Evolutionary conservation across 2,113 vertebrate species (phyloP), one percentile per base, ranked within the genome.

Genomic region (Gorilla gorilla): DNA sequence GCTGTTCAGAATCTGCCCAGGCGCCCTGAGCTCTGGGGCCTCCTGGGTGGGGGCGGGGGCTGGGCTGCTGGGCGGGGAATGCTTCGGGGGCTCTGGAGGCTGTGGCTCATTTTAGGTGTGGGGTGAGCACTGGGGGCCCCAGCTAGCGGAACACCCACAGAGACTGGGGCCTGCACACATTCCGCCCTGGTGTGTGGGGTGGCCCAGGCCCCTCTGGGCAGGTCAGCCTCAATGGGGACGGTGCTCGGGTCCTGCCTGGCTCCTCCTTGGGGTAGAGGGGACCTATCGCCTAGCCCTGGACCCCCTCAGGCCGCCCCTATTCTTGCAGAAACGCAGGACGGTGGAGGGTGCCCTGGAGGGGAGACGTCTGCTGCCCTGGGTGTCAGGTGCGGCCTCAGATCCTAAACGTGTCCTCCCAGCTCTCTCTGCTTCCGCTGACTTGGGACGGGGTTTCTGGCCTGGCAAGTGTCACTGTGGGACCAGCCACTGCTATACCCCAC

Each of bases 401-500:
- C 12, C 27, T 30, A 3, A 2, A 9, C 0, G 9, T 4, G 18
- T 22, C 8, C n/a, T 70, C 35, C 17, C 8, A 10, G 68, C 35
- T 38, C n/a, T n/a, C 17, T 59, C 23, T 59, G 18, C 9, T 25
- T 25, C 22, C 9, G 57, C 9, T 59, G 57, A 66, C 70, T 2
- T 11, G 22, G 48, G 4, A 14, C 7, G 4, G 23, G 57, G 57
- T 93, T 93, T 93, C 14, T 68, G 68, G 3, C 23, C 1, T 1
- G 1, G 48, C 0, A 0, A 0, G 23, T 68, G 7, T 68, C 68
- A 27, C 78, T 0, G 78, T 89, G 84, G 72, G 1, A 3, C 57
- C 59, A 95, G 8, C 4, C 0, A 0, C 32, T 0, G 0, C 8
- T 0, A 0, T 50, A 30, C 23, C 30, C 30, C 94, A 91, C 83